Evolutionary conservation across 1,140 invertebrate genomes (phyloP).

Genomic region (Dreissena rostriformis): DNA sequence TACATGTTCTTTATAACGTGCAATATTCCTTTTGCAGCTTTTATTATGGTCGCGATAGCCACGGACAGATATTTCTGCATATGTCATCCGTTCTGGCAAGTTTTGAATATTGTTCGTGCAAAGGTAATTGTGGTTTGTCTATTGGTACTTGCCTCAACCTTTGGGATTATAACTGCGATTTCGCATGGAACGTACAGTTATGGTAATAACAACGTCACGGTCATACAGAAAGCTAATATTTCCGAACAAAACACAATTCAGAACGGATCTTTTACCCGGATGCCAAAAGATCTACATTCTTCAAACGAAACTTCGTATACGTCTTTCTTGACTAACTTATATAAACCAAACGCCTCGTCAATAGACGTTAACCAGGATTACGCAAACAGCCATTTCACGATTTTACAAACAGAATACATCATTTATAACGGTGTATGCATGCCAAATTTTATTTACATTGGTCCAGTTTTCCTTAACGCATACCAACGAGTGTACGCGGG

Average conservation of each 20-base stretch:
- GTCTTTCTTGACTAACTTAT: too few relatives aligned
- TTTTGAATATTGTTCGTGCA: conserved; percentile 72
- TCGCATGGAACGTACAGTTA: conserved; percentile 51
- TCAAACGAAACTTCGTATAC: too few relatives aligned
- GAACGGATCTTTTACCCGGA: too few relatives aligned
- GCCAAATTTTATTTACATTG: conserved; percentile 59
- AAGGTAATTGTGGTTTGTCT: conserved; percentile 71
- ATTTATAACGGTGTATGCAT: conserved; percentile 63
- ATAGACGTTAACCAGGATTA: background rate
- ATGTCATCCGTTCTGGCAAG: conserved; percentile 77
- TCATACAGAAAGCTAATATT: too few relatives aligned
- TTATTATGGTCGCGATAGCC: conserved; percentile 80
- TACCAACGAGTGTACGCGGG: conserved; percentile 69
- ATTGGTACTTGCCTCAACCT: conserved; percentile 65
- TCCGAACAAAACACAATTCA: too few relatives aligned
- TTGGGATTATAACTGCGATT: conserved; percentile 74
- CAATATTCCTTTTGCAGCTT: conserved; percentile 77
- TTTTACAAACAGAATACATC: background rate
- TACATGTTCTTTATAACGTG: conserved; percentile 79
- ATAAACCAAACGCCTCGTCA: too few relatives aligned
- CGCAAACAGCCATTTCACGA: background rate
- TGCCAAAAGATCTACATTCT: too few relatives aligned
- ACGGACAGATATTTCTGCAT: conserved; percentile 80
- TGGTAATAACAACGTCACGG: too few relatives aligned
- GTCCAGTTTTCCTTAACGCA: conserved; percentile 56